Conservation (phyloP, 2,888 invertebrate genomes). For the Oligia fasciuncula region DNA sequence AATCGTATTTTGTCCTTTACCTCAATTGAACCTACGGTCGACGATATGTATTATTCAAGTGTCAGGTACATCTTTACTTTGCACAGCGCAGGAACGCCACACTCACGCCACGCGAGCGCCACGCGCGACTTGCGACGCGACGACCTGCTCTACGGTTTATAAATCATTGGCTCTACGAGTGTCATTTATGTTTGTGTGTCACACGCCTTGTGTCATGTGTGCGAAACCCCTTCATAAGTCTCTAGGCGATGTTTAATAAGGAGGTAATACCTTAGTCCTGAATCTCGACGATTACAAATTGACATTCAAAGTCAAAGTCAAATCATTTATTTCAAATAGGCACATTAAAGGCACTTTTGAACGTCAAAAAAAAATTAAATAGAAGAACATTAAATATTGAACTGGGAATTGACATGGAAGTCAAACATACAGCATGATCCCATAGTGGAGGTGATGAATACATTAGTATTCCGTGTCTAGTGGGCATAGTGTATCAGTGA, state of each 20-base stretch:
- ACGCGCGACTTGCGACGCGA: not conserved
- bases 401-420: conserved; percentile 1
- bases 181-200: not conserved
- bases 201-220: not conserved
- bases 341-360: too few relatives aligned
- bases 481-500: not conserved
- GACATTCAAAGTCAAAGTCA: too few relatives aligned
- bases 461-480: not conserved
- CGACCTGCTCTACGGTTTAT: conserved; percentile 1
- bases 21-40: too few relatives aligned
- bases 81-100: not conserved
- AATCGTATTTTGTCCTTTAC: too few relatives aligned
- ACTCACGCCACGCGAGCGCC: too few relatives aligned
- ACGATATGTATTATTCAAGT: not conserved
- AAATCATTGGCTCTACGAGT: not conserved
- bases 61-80: not conserved
- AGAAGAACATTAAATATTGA: not conserved
- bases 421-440: not conserved
- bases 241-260: not conserved
- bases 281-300: not conserved
- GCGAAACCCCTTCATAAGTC: not conserved
- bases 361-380: too few relatives aligned
- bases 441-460: too few relatives aligned
- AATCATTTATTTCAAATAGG: too few relatives aligned
- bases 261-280: not conserved